Conservation (phyloP, 2,797 vertebrate species). For the Philypnodon macrostomus region DNA sequence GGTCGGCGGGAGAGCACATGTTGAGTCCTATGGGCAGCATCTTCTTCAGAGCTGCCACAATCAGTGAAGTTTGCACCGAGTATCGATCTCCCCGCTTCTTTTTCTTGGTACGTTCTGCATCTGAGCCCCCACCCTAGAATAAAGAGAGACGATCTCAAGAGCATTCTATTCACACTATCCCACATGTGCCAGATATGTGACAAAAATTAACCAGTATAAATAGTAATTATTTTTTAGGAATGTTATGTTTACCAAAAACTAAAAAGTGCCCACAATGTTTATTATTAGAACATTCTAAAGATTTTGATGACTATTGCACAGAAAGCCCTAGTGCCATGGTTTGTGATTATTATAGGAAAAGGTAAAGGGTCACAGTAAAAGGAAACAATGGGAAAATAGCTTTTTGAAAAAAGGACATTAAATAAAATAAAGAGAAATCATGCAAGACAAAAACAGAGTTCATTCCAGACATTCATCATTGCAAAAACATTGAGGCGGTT, state of each 20-base stretch:
- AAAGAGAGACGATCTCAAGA: conserved; percentile 46
- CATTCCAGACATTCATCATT: conserved; percentile 47
- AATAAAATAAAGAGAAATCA: conserved; percentile 52
- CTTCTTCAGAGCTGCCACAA: conserved; percentile 95
- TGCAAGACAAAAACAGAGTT: conserved; percentile 42
- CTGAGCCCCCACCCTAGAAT: conserved; percentile 86
- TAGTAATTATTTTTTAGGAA: too few relatives aligned
- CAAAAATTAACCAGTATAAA: too few relatives aligned
- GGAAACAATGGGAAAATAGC: conserved; percentile 33
- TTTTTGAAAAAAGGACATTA: conserved; percentile 49
- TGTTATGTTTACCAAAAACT: too few relatives aligned
- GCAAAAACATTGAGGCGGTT: conserved; percentile 18
- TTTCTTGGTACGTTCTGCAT: conserved; percentile 92
- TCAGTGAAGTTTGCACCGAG: conserved; percentile 91
- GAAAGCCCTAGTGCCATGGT: conserved; percentile 7
- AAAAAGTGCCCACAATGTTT: too few relatives aligned
- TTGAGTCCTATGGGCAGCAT: conserved; percentile 96
- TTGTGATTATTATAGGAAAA: conserved; percentile 15
- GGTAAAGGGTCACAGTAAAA: conserved; percentile 61
- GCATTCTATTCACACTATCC: conserved; percentile 59
- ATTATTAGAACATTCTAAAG: too few relatives aligned
- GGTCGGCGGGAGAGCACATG: conserved; percentile 95
- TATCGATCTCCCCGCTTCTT: conserved; percentile 90
- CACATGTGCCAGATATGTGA: conserved; percentile 8
- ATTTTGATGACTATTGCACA: too few relatives aligned